Evolutionary conservation across 2,797 vertebrate species (phyloP), one percentile per base, ranked within the genome.

Genomic region (Anguilla marmorata): DNA sequence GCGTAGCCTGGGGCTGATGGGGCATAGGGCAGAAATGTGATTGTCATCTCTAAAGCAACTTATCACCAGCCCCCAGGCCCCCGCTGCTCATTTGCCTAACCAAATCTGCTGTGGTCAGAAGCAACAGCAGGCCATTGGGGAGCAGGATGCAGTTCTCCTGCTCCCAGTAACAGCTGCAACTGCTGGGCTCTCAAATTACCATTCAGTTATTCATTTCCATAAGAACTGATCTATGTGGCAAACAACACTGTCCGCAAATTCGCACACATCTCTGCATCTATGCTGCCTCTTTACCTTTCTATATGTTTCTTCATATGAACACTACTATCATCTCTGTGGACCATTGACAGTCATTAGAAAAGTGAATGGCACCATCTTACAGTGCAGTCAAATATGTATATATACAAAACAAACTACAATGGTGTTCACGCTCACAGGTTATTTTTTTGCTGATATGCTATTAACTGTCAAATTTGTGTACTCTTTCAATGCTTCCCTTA

Each of bases 41-140:
- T 76, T 58, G 66, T 88, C 89, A 94, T 93, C 92, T 92, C 91
- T 92, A 90, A 91, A 87, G 90, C 89, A 91, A 88, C 89, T 89
- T 92, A 90, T 90, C 89, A 89, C 86, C 69, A n/a, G 89, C 89
- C 91, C 74, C 90, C 91, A 94, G 90, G 89, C 69, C 88, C 86
- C 60, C 16, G 1, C 21, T 41, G 12, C 90, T 93, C 90, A 93
- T 94, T 93, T 92, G 90, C 89, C 88, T 92, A 91, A 92, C 92
- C 91, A 93, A 92, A 94, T 92, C 89, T 87, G 86, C 89, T 88
- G 33, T 69, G 63, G 87, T 85, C 82, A n/a, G 56, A 90, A 54
- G 63, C 66, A 12, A 66, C 88, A 86, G 52, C 89, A 87, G 87
- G 88, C 86, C 63, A 60, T 84, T 88, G 0, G 63, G 37, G n/a